A percentile compares a stretch with the other conserved stretches of the same genome.
Conservation (phyloP, 1,140 invertebrate genomes). For the Lepidotrigona ventralis region DNA sequence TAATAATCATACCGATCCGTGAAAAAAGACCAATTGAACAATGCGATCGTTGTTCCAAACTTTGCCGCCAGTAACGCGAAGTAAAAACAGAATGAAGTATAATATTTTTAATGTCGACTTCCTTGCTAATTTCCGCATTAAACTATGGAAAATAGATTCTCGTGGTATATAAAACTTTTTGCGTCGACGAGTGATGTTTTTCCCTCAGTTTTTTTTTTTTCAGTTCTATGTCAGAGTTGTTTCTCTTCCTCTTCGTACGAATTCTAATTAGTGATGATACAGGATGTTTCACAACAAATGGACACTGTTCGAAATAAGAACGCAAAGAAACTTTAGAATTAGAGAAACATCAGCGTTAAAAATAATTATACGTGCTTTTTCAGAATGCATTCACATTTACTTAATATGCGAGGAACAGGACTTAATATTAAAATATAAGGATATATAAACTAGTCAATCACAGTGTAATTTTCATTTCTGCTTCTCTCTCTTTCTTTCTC, state of each 20-base stretch:
- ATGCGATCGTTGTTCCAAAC: background rate
- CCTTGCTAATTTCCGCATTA: conserved; percentile 46
- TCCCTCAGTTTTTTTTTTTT: background rate
- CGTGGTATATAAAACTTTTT: conserved; percentile 20
- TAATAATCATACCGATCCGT: background rate
- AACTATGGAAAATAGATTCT: conserved; percentile 35
- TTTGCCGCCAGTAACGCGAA: background rate
- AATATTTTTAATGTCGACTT: background rate
- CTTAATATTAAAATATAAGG: no score
- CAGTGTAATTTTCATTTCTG: no score
- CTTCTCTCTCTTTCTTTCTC: no score
- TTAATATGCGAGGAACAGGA: no score
- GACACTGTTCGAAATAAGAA: background rate
- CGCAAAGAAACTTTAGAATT: background rate
- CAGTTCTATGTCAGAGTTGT: background rate
- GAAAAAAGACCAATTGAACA: background rate
- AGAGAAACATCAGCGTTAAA: background rate
- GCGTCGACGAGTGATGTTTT: conserved; percentile 10
- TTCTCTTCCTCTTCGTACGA: conserved; percentile 24
- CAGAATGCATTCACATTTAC: no score
- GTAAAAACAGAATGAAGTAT: background rate
- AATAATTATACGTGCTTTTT: background rate
- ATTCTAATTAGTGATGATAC: background rate
- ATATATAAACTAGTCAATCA: no score
- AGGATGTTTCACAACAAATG: background rate